A percentile compares a stretch with the other conserved stretches of the same genome.
Conservation (phyloP, 1,140 invertebrate species). For the Diorhabda sublineata region DNA sequence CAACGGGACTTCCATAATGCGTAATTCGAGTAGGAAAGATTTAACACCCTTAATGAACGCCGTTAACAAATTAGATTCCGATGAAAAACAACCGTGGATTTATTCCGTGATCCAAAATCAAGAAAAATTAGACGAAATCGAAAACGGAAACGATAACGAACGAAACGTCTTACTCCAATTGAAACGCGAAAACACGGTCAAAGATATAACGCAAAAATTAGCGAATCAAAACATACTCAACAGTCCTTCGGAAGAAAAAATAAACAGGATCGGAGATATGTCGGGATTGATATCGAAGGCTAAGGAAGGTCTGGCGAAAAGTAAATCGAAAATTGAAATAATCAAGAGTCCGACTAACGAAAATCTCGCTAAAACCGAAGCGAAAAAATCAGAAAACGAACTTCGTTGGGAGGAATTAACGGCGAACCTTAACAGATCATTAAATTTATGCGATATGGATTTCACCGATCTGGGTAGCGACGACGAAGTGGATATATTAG, state of each 20-base stretch:
- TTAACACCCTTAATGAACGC: slow-evolving; percentile 56
- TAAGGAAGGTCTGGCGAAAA: slow-evolving; percentile 84
- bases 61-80: slow-evolving; percentile 56
- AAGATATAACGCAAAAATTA: slow-evolving; percentile 78
- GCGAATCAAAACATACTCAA: slow-evolving; percentile 62
- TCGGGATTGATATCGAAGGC: slow-evolving; percentile 87
- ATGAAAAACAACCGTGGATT: slow-evolving; percentile 63
- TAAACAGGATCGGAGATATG: slow-evolving; percentile 70
- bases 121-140: slow-evolving; percentile 51
- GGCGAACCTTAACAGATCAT: slow-evolving; percentile 71
- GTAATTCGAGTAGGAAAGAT: slow-evolving; percentile 52
- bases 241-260: slow-evolving; percentile 54
- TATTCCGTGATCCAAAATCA: slow-evolving; percentile 49
- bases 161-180: slow-evolving; percentile 58
- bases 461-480: slow-evolving; percentile 89
- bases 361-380: slow-evolving; percentile 58
- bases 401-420: slow-evolving; percentile 92
- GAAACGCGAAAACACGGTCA: slow-evolving; percentile 72
- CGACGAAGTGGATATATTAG: slow-evolving; percentile 65
- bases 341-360: slow-evolving; percentile 64
- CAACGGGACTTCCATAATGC: slow-evolving; percentile 48
- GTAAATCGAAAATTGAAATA: slow-evolving; percentile 70
- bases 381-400: slow-evolving; percentile 88
- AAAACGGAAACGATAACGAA: slow-evolving; percentile 56
- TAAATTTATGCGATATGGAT: slow-evolving; percentile 92